Conservation (phyloP, 2,888 invertebrate genomes). For the Andrena bucephala region DNA sequence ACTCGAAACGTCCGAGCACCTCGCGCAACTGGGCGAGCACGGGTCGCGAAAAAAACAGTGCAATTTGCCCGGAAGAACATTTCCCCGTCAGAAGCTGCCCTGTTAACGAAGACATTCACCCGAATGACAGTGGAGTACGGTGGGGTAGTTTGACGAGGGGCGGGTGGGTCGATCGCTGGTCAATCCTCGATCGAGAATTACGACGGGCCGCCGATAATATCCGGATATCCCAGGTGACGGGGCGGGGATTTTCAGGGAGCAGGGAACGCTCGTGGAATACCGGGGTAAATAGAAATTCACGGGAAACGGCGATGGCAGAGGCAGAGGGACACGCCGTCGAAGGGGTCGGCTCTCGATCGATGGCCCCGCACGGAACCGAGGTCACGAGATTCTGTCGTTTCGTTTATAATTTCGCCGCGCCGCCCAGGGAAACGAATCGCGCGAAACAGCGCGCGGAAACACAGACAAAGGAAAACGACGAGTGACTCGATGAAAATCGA, state of each 20-base stretch:
- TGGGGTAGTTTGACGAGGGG: background rate
- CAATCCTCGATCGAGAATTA: slow-evolving; percentile 22
- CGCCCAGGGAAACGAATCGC: slow-evolving; percentile 67
- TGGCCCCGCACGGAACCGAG: slow-evolving; percentile 63
- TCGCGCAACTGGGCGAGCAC: background rate
- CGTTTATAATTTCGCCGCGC: slow-evolving; percentile 68
- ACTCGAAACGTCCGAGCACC: background rate
- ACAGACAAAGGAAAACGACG: background rate
- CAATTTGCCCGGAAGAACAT: background rate
- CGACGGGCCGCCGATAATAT: slow-evolving; percentile 19
- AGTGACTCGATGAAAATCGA: slow-evolving; percentile 48
- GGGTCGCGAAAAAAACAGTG: background rate
- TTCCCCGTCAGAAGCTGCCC: background rate
- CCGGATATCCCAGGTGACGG: slow-evolving; percentile 20
- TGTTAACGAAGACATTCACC: background rate
- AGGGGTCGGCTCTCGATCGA: slow-evolving; percentile 65
- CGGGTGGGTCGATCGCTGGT: slow-evolving; percentile 12
- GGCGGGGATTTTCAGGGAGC: slow-evolving; percentile 5
- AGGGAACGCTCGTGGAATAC: background rate
- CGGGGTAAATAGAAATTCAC: slow-evolving; percentile 29
- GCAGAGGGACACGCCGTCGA: slow-evolving; percentile 34
- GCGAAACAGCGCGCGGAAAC: slow-evolving; percentile 31
- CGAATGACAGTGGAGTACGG: background rate
- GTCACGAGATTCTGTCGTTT: slow-evolving; percentile 71
- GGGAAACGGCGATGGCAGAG: slow-evolving; percentile 13